Evolutionary conservation across 2,888 invertebrate species (phyloP).

Genomic region (Octonoba sinensis): DNA sequence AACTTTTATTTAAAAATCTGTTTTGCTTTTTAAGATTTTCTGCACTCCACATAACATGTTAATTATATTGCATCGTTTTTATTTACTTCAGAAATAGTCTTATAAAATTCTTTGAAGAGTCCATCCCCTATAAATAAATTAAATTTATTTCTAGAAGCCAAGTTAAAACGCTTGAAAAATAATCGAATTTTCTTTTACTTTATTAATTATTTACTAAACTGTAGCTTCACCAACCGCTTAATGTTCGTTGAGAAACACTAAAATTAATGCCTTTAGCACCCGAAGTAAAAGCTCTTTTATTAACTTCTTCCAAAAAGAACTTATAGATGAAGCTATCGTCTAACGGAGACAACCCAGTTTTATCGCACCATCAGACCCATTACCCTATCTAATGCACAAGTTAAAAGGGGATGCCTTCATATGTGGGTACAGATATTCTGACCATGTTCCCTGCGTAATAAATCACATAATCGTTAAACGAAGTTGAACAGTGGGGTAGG

Average conservation of each 20-base stretch:
- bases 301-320: conserved; percentile 11
- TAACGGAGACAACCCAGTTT: conserved; percentile 15
- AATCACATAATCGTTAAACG: too few relatives aligned
- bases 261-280: conserved; percentile 16
- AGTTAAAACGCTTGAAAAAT: conserved; percentile 6
- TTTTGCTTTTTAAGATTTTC: too few relatives aligned
- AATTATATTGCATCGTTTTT: too few relatives aligned
- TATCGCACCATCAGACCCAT: conserved; percentile 19
- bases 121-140: too few relatives aligned
- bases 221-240: too few relatives aligned
- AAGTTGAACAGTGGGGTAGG: too few relatives aligned
- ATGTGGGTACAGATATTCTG: not conserved
- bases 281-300: conserved; percentile 21
- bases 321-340: conserved; percentile 10
- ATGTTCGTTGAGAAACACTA: not conserved
- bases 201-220: conserved; percentile 31
- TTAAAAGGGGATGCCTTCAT: not conserved
- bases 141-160: too few relatives aligned
- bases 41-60: too few relatives aligned
- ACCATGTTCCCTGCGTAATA: too few relatives aligned
- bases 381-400: conserved; percentile 19
- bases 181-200: conserved; percentile 13
- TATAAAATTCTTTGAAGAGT: too few relatives aligned
- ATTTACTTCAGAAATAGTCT: too few relatives aligned
- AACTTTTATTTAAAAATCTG: too few relatives aligned